These are phyloP conservation scores for Drosophila littoralis DNA, from an alignment of 1,140 invertebrate genomes.

Conservation along the genomic window DNA sequence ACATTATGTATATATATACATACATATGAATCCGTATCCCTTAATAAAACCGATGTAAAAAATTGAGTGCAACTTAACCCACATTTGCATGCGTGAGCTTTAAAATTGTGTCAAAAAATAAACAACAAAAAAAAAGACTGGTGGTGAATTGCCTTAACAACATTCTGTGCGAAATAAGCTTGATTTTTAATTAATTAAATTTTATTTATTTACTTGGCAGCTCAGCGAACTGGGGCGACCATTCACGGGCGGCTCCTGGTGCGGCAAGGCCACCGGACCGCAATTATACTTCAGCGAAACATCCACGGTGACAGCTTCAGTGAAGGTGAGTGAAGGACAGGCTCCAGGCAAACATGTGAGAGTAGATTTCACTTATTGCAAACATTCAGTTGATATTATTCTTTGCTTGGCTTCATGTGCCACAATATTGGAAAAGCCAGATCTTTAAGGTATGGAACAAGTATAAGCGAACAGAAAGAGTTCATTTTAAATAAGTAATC, in stretches of 20 bases:
- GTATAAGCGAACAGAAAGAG: too few relatives aligned
- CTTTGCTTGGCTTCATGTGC: not conserved
- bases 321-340: slow-evolving; percentile 85
- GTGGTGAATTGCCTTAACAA: slow-evolving; percentile 35
- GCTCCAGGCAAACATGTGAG: slow-evolving; percentile 5
- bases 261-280: slow-evolving; percentile 89
- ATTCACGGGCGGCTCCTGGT: slow-evolving; percentile 94
- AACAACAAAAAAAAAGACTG: not conserved
- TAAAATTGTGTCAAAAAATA: slow-evolving; percentile 57
- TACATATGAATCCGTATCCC: not conserved
- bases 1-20: slow-evolving; percentile 24
- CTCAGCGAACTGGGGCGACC: slow-evolving; percentile 91
- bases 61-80: slow-evolving; percentile 60
- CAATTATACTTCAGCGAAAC: slow-evolving; percentile 95
- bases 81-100: slow-evolving; percentile 50
- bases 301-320: slow-evolving; percentile 91
- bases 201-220: slow-evolving; percentile 85
- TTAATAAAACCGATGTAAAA: slow-evolving; percentile 14
- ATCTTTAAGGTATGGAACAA: too few relatives aligned
- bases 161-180: slow-evolving; percentile 49
- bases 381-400: not conserved
- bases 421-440: not conserved
- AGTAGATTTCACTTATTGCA: slow-evolving; percentile 8
- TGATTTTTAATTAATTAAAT: slow-evolving; percentile 79
- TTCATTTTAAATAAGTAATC: too few relatives aligned